Evolutionary conservation across 2,888 invertebrate species (phyloP), one percentile per base, ranked within the genome.

Genomic region (Heliconius ethilla): DNA sequence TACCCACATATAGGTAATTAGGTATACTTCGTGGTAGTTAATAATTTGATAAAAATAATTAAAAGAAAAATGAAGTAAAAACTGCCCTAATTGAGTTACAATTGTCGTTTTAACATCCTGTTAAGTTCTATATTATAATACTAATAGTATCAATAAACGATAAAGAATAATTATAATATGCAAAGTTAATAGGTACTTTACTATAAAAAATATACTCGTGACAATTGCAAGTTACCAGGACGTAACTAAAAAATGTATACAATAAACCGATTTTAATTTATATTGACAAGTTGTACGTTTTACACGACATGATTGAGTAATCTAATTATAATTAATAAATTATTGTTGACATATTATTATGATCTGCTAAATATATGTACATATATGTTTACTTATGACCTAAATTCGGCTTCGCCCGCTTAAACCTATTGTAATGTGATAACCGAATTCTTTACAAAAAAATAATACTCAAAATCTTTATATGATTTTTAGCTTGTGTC

Each of bases 201-300:
- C 27, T 40, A 25, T 62, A 74, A 74, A 73, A 73, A 74, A 40
- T 40, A 11, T 63, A 27, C 40, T 63, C 73, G 73, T 74, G 73
- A 74, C 73, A 74, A 74, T 2, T 72, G 72, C 59, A 74, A 10
- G 37, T 74, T 63, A 74, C 37, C 73, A 74, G 73, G 63, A 74
- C 62, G 25, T 37, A 63, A 18, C 63, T 73, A 73, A 63, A 74
- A 63, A 74, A 62, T 74, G 25, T 40, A 74, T 63, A 62, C 40
- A 40, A 74, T 62, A 74, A 40, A n/a, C 40, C 63, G 63, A 74
- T 63, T 63, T 40, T 63, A 74, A 74, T 62, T 74, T 74, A 74
- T 63, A 63, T 63, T 37, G 73, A 63, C 73, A 74, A 40, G 40
- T n/a, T 18, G 15, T 40, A 62, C 37, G 73, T 63, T 62, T 63